Evolutionary conservation across 2,797 vertebrate species (phyloP), one percentile per base, ranked within the genome.

Genomic region (Hoplostethus atlanticus): DNA sequence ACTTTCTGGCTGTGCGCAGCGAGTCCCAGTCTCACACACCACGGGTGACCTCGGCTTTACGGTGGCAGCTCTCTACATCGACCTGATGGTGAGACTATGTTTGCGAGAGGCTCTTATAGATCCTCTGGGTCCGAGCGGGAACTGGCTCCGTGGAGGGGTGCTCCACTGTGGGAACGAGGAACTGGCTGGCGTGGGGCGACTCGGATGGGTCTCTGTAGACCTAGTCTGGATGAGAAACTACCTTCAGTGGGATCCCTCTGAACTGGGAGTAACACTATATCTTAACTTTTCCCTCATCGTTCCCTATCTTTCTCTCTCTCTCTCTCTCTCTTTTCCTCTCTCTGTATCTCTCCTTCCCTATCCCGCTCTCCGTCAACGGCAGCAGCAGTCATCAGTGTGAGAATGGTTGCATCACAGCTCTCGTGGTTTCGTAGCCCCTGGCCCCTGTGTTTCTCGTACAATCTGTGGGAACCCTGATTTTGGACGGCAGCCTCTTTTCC

Each of bases 381-480:
- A 82, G 78, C 53, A 3, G 75, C 30, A 52, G 76, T 77, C 77
- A 16, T 79, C 83, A 86, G 85, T 94, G 91, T 93, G 93, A 93
- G 92, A 94, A 92, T 50, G 4, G 74, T 91, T 92, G 91, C 92
- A 92, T 92, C 91, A 92, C 92, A 87, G 84, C 88, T 91, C 89
- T 91, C 63, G 86, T 3, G 89, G 91, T 90, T 91, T 91, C 72
- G 71, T 85, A 92, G 91, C 91, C 93, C 93, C 88, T 88, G 87
- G 88, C 91, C 92, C 87, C 87, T 91, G 81, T 78, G 76, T 90
- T 91, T 93, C 90, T 91, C 68, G 60, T 91, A 91, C 91, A 88
- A 87, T 92, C 93, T 95, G 94, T 95, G 94, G 94, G 94, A 95
- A 95, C 89, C 83, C 76, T 90, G 90, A 91, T 90, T 89, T 93